These are phyloP conservation scores for Trichonephila inaurata DNA, from an alignment of 1,140 invertebrate genomes.

Conservation along the genomic window DNA sequence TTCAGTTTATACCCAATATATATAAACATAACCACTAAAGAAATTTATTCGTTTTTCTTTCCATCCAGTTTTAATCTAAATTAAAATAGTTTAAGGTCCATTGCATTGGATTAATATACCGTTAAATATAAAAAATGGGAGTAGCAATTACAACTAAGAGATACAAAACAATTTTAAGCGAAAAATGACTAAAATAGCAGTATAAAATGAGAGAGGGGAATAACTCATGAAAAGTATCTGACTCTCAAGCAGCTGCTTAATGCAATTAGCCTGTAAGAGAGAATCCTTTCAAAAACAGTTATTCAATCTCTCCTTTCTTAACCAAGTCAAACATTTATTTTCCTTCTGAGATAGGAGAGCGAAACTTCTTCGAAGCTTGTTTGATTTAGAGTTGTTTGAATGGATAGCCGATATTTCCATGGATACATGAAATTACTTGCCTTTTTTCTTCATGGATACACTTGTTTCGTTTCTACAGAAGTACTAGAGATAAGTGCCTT, in stretches of 20 bases:
- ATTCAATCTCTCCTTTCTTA: background rate
- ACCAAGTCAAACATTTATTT: background rate
- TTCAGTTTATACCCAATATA: too few relatives aligned
- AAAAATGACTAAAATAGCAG: too few relatives aligned
- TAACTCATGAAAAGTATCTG: too few relatives aligned
- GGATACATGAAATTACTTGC: background rate
- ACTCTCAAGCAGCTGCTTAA: background rate
- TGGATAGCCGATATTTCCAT: background rate
- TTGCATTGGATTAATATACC: too few relatives aligned
- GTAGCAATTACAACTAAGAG: too few relatives aligned
- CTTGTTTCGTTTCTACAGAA: background rate
- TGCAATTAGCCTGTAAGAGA: background rate
- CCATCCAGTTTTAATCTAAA: too few relatives aligned
- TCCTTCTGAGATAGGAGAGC: background rate
- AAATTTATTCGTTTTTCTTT: too few relatives aligned
- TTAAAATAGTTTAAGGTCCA: too few relatives aligned
- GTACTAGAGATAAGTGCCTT: background rate
- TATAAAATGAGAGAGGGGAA: too few relatives aligned
- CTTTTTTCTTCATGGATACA: background rate
- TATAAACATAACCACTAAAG: too few relatives aligned
- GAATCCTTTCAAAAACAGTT: constrained; percentile 16
- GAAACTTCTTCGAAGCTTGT: background rate
- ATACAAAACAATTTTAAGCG: too few relatives aligned
- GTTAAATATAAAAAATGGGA: too few relatives aligned
- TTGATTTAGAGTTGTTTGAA: background rate